A percentile compares a stretch with the other conserved stretches of the same genome.
These are phyloP conservation scores for Sisor rabdophorus DNA, from an alignment of 2,113 vertebrate species.

Conservation along the genomic window DNA sequence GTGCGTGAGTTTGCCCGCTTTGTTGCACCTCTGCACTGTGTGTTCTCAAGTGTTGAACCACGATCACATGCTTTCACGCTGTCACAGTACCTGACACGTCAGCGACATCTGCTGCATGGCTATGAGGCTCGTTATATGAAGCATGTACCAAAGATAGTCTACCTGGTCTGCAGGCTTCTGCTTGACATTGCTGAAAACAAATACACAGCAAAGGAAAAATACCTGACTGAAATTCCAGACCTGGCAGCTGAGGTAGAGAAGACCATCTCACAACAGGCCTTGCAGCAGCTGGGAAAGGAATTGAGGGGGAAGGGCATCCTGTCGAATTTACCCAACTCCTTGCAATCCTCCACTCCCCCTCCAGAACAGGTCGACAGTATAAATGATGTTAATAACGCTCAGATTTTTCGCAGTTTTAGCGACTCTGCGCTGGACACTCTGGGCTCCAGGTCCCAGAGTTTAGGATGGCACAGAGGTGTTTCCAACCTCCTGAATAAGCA, in stretches of 20 bases:
- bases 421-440: conserved; percentile 81
- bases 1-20: conserved; percentile 92
- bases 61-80: conserved; percentile 79
- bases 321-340: conserved; percentile 51
- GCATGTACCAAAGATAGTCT: conserved; percentile 87
- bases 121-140: conserved; percentile 92
- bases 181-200: conserved; percentile 84
- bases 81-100: conserved; percentile 86
- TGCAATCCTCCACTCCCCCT: conserved; percentile 45
- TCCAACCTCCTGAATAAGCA: conserved; percentile 54
- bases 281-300: conserved; percentile 75
- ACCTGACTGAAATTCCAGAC: conserved; percentile 70
- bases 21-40: conserved; percentile 81
- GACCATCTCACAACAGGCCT: conserved; percentile 81
- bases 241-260: conserved; percentile 87
- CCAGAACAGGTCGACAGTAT: conserved; percentile 66
- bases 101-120: conserved; percentile 91
- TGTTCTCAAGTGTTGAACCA: conserved; percentile 86
- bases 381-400: conserved; percentile 63
- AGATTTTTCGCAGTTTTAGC: conserved; percentile 75
- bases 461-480: background rate
- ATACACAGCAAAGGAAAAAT: conserved; percentile 69
- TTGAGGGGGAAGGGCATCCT: conserved; percentile 74
- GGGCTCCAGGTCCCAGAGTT: conserved; percentile 56
- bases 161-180: conserved; percentile 82